Evolutionary conservation across 2,113 vertebrate genomes (phyloP).

Genomic region (Hyaena hyaena): DNA sequence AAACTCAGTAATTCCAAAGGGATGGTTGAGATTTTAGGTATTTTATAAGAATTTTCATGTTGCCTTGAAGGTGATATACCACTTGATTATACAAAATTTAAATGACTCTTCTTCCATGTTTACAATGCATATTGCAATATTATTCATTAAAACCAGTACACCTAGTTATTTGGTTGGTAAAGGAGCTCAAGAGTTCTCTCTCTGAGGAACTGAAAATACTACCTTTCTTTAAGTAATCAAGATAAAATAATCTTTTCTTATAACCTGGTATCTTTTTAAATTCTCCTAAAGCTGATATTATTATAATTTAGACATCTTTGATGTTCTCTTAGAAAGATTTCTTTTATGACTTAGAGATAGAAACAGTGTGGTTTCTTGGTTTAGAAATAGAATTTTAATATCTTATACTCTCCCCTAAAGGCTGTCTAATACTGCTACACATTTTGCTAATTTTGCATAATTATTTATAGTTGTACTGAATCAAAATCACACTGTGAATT

Average conservation of each 20-base stretch:
- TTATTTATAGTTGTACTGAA: conserved; percentile 38
- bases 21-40: conserved; percentile 43
- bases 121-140: background rate
- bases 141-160: conserved; percentile 52
- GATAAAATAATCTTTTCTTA: conserved; percentile 54
- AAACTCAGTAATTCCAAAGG: conserved; percentile 46
- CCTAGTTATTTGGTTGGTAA: conserved; percentile 39
- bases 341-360: conserved; percentile 44
- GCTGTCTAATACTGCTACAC: background rate
- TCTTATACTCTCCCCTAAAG: conserved; percentile 39
- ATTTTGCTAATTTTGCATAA: conserved; percentile 53
- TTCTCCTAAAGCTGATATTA: conserved; percentile 44
- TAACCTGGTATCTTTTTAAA: conserved; percentile 27
- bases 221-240: conserved; percentile 39
- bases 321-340: conserved; percentile 58
- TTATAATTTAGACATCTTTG: conserved; percentile 19
- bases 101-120: background rate
- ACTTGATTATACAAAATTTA: conserved; percentile 14
- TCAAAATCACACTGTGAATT: conserved; percentile 58
- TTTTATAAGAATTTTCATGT: conserved; percentile 43
- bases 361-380: conserved; percentile 32
- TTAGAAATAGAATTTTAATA: conserved; percentile 65
- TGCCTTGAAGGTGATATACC: background rate
- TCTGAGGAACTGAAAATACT: conserved; percentile 45
- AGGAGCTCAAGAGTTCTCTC: background rate